Evolutionary conservation across 2,888 invertebrate species (phyloP), one percentile per base, ranked within the genome.

Genomic region (Eupithecia dodoneata): DNA sequence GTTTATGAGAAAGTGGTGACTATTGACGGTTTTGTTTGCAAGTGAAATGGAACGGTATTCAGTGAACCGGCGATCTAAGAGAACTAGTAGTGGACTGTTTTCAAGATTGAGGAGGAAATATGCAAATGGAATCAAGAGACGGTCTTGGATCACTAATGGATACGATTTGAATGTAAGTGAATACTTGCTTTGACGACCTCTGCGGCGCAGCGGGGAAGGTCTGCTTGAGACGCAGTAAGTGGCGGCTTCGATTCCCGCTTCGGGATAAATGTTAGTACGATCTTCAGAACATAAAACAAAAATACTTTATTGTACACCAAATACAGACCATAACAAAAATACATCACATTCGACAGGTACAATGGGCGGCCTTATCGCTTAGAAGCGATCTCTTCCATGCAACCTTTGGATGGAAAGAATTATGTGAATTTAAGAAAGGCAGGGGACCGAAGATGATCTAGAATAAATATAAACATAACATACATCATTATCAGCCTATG

Each of bases 131-230:
- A 86, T 91, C 75, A 89, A 85, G 63, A 92, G 86, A 76, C 88
- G 90, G 15, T 88, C 90, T 41, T 94, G 94, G 94, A 85, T 93
- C 59, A 91, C 89, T 59, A 92, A 88, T 81, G 91, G 93, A 86
- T 95, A 93, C 81, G 92, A 94, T 85, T 89, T 95, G 79, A 90
- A 92, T 80, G 94, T 94, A 81, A 93, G 94, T 92, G 47, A 15
- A 10, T 47, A 63, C 55, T 18, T 44, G 41, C 13, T 44, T 67
- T 67, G 10, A 63, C 45, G 45, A 47, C 67, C 18, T 73, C 12
- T 59, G 18, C 9, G 2, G 18, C 52, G 2, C 52, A 55, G 52
- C 18, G 59, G 18, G 3, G n/a, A 59, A 59, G 59, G 59, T 59
- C 18, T 7, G n/a, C 59, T 3, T 30, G 18, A 59, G 10, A 18